These are phyloP conservation scores for Chelonoidis abingdonii DNA, from an alignment of 2,113 vertebrate species.

Conservation along the genomic window DNA sequence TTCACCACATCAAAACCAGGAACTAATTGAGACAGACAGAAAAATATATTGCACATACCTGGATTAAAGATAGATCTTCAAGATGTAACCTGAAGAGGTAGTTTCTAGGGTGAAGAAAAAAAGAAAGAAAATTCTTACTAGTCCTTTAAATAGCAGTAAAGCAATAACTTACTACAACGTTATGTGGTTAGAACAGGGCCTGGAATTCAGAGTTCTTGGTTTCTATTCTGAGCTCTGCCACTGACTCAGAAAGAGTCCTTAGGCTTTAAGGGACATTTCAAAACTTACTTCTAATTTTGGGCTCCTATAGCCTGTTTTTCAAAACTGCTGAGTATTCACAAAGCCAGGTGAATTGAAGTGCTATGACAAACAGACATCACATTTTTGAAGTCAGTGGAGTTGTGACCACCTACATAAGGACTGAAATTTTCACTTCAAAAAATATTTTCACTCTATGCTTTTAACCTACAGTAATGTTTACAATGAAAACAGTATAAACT, in stretches of 20 bases:
- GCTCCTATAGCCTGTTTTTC: neutral
- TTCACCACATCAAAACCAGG: neutral
- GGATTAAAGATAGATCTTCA: slow-evolving; percentile 91
- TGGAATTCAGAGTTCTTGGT: neutral
- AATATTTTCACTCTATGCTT: neutral
- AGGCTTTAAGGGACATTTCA: neutral
- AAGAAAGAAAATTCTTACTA: neutral
- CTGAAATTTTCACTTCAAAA: neutral
- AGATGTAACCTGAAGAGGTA: slow-evolving; percentile 92
- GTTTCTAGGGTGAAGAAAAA: slow-evolving; percentile 83
- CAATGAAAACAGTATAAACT: neutral
- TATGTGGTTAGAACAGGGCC: neutral
- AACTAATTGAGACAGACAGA: neutral
- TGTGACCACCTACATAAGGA: neutral
- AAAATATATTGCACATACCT: slow-evolving; percentile 79
- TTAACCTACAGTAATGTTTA: neutral
- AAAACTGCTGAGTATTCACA: neutral
- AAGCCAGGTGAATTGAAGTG: neutral
- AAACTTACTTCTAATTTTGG: neutral
- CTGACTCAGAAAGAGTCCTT: neutral
- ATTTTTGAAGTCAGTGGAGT: rapidly evolving
- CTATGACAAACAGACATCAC: rapidly evolving
- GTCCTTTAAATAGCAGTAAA: neutral
- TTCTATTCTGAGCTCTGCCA: neutral
- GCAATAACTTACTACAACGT: neutral